Conservation (phyloP, 2,888 invertebrate genomes). For the Emmelina monodactyla region DNA sequence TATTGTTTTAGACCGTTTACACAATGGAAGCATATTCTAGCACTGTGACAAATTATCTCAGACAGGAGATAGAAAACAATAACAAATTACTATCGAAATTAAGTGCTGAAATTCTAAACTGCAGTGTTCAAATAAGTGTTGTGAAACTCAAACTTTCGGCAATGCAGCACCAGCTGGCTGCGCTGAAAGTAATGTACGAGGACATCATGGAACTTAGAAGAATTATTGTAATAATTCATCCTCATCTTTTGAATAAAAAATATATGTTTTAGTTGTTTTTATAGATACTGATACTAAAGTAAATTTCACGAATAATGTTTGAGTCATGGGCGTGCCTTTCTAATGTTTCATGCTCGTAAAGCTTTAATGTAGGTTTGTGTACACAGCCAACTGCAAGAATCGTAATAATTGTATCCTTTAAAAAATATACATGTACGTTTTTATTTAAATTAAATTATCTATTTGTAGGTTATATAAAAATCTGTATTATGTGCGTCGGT, state of each 20-base stretch:
- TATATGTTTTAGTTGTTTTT: conserved; percentile 7
- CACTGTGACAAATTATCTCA: no score
- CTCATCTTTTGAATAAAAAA: conserved; percentile 23
- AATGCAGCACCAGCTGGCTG: conserved; percentile 29
- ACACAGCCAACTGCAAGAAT: background rate
- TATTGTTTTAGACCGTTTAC: background rate
- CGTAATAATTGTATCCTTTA: background rate
- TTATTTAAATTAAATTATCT: no score
- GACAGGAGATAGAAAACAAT: no score
- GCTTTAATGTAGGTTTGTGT: background rate
- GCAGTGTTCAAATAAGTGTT: conserved; percentile 23
- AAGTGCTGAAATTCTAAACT: conserved; percentile 24
- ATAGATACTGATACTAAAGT: conserved; percentile 3
- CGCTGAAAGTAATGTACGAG: conserved; percentile 28
- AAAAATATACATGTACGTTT: no score
- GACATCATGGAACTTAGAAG: conserved; percentile 39
- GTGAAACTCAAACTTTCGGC: conserved; percentile 32
- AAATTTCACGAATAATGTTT: conserved; percentile 7
- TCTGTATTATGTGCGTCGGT: no score
- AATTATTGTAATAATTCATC: conserved; percentile 28
- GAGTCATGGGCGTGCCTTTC: background rate
- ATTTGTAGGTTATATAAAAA: no score
- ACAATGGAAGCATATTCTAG: no score
- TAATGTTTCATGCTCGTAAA: background rate
- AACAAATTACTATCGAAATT: no score